Evolutionary conservation across 2,797 vertebrate genomes (phyloP).

Genomic region (Saxicola maurus): DNA sequence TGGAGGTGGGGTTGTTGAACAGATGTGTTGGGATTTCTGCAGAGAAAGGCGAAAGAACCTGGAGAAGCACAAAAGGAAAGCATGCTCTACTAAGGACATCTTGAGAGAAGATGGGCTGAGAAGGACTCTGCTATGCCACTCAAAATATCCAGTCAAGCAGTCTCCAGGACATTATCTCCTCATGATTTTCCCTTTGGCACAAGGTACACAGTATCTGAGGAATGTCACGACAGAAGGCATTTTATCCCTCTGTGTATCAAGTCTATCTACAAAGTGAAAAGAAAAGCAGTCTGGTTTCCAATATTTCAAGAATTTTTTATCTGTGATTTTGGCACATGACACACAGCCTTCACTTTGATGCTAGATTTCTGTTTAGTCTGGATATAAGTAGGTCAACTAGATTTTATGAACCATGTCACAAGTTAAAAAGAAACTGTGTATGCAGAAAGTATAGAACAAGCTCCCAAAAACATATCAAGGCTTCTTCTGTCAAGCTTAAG

Average conservation of each 20-base stretch:
- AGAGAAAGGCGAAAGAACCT: slow-evolving; percentile 8
- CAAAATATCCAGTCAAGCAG: not conserved
- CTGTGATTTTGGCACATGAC: not conserved
- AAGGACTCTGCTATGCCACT: not conserved
- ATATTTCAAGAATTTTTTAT: not conserved
- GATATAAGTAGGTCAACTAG: not conserved
- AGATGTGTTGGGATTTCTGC: slow-evolving; percentile 60
- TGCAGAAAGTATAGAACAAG: not conserved
- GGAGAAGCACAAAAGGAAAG: slow-evolving; percentile 30
- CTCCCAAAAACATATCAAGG: not conserved
- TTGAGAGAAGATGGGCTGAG: not conserved
- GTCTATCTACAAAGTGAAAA: not conserved
- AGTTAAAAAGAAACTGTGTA: not conserved
- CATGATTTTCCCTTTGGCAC: not conserved
- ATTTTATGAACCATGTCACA: not conserved
- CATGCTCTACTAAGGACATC: not conserved
- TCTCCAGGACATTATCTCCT: not conserved
- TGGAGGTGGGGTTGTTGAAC: slow-evolving; percentile 25
- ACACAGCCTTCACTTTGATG: not conserved
- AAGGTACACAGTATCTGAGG: not conserved
- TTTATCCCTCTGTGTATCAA: not conserved
- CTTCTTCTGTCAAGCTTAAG: not conserved
- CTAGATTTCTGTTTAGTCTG: not conserved
- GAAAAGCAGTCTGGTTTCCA: not conserved
- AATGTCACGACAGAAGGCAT: not conserved